These are phyloP conservation scores for Decapterus maruadsi DNA, from an alignment of 2,797 vertebrate genomes.

Conservation along the genomic window DNA sequence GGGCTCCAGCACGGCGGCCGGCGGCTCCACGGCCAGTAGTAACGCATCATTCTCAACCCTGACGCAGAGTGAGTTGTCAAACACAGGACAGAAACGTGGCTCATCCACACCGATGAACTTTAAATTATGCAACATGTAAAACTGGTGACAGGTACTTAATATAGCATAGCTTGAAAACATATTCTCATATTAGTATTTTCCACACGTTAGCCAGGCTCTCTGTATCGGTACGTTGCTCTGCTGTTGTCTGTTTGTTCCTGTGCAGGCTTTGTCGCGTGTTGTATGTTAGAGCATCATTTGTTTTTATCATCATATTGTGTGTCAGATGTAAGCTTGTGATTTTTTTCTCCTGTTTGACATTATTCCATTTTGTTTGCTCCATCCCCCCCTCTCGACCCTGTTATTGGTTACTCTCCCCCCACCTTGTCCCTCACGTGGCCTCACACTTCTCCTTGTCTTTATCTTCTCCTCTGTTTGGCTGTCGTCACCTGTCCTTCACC, in stretches of 20 bases:
- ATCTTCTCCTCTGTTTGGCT: conserved; percentile 27
- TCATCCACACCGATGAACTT: background rate
- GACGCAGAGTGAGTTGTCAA: conserved; percentile 92
- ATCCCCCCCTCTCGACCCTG: conserved; percentile 22
- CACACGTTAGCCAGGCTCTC: background rate
- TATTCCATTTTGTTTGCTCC: conserved; percentile 72
- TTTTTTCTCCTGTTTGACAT: conserved; percentile 63
- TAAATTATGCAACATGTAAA: background rate
- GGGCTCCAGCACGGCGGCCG: conserved; percentile 84
- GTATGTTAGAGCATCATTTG: conserved; percentile 51
- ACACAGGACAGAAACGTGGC: conserved; percentile 1
- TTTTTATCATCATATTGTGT: conserved; percentile 61
- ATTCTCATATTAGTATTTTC: background rate
- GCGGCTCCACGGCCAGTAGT: conserved; percentile 91
- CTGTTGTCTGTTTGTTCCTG: conserved; percentile 36
- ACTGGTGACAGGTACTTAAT: background rate
- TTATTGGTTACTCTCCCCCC: background rate
- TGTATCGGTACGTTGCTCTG: conserved; percentile 20
- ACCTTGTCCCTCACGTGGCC: conserved; percentile 2
- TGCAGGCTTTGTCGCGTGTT: conserved; percentile 52
- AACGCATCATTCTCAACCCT: conserved; percentile 90
- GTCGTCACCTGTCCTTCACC: conserved; percentile 9
- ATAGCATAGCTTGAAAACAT: background rate
- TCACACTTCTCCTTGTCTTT: conserved; percentile 13
- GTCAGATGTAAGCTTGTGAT: conserved; percentile 60